A percentile compares a stretch with the other conserved stretches of the same genome.
These are phyloP conservation scores for Liposcelis brunnea DNA, from an alignment of 2,888 invertebrate genomes.

Conservation along the genomic window DNA sequence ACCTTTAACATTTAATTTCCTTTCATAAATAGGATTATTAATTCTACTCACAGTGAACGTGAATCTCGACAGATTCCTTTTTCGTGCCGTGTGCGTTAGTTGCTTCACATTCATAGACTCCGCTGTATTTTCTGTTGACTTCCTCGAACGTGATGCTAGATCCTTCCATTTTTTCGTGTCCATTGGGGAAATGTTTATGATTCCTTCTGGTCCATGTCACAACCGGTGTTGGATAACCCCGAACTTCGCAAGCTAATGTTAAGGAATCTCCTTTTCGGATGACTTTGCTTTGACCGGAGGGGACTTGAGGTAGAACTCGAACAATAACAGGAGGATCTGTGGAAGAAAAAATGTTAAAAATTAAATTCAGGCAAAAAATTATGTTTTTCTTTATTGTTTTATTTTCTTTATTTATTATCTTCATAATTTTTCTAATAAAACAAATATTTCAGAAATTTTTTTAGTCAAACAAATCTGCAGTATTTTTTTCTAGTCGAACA, in stretches of 20 bases:
- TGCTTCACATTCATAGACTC: neutral
- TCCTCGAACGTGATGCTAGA: constrained; percentile 2
- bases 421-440: too few species aligned
- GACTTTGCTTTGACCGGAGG: too few species aligned
- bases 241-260: constrained; percentile 1
- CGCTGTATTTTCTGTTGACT: neutral
- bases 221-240: neutral
- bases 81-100: neutral
- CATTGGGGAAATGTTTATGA: neutral
- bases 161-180: constrained; percentile 2
- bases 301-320: neutral
- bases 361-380: neutral
- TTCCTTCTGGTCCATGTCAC: neutral
- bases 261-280: neutral
- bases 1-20: neutral
- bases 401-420: too few species aligned
- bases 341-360: neutral
- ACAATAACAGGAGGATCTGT: neutral
- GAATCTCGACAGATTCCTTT: neutral
- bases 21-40: neutral
- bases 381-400: neutral
- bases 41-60: constrained; percentile 2
- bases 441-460: too few species aligned
- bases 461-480: too few species aligned
- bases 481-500: too few species aligned